These are phyloP conservation scores for Aporophyla nigra DNA, from an alignment of 2,888 invertebrate genomes.

Conservation along the genomic window DNA sequence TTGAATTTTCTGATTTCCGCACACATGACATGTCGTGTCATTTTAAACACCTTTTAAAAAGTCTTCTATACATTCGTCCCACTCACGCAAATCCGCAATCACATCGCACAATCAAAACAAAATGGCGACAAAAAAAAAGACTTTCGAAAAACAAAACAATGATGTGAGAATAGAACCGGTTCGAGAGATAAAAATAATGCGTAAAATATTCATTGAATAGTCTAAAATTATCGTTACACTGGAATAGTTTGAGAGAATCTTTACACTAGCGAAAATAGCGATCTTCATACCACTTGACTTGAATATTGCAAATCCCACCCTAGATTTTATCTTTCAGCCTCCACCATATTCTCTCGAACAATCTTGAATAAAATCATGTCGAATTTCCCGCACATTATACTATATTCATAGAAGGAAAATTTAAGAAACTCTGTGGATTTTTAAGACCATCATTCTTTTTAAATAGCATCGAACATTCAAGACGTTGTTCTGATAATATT, in stretches of 20 bases:
- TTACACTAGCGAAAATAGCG: conserved; percentile 59
- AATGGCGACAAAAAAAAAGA: not conserved
- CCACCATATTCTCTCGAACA: conserved; percentile 65
- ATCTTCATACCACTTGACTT: conserved; percentile 66
- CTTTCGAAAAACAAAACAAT: conserved; percentile 37
- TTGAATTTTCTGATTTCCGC: not conserved
- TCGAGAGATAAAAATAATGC: conserved; percentile 47
- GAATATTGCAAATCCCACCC: conserved; percentile 76
- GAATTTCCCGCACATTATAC: conserved; percentile 49
- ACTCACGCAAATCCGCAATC: not conserved
- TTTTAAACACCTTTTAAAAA: not conserved
- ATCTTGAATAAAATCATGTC: conserved; percentile 64
- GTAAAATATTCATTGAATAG: conserved; percentile 63
- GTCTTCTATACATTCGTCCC: not conserved
- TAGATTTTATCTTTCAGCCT: conserved; percentile 74
- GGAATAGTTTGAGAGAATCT: conserved; percentile 57
- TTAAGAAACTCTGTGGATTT: conserved; percentile 3
- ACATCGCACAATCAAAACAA: not conserved
- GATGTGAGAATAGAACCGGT: conserved; percentile 20
- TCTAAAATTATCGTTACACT: conserved; percentile 53
- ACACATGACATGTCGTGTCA: not conserved
- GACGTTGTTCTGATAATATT: no score
- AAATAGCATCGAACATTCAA: not conserved
- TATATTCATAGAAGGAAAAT: conserved; percentile 44
- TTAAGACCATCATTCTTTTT: not conserved